Evolutionary conservation across 2,797 vertebrate species (phyloP).

Genomic region (Hozukius guyotensis): DNA sequence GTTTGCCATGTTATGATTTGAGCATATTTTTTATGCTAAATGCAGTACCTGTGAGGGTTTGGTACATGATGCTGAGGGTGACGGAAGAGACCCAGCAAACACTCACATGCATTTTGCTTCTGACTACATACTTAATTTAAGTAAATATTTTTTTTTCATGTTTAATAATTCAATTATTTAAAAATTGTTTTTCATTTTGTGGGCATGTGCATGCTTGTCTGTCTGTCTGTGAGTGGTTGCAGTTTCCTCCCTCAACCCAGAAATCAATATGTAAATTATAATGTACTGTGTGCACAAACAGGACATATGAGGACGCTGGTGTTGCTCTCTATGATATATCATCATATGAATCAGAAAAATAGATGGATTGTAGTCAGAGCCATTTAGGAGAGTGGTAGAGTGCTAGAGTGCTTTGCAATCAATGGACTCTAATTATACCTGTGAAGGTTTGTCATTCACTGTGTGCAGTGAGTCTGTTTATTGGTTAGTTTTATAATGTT

Average conservation of each 20-base stretch:
- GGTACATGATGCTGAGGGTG: background rate
- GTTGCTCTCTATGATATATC: conserved; percentile 5
- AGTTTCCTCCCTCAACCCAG: background rate
- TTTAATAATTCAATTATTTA: background rate
- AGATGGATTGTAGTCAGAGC: conserved; percentile 18
- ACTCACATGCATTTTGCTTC: background rate
- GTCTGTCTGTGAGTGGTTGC: background rate
- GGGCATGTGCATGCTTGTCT: too few relatives aligned
- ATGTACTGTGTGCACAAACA: conserved; percentile 10
- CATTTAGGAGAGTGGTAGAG: conserved; percentile 26
- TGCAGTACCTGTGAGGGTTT: too few relatives aligned
- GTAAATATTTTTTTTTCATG: background rate
- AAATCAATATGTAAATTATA: conserved; percentile 30
- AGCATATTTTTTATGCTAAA: too few relatives aligned
- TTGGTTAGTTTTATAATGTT: background rate
- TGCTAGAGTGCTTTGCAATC: conserved; percentile 43
- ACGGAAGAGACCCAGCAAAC: background rate
- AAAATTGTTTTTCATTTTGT: background rate
- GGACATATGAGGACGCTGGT: conserved; percentile 20
- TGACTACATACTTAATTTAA: background rate
- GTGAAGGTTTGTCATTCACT: conserved; percentile 7
- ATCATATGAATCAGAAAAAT: conserved; percentile 42
- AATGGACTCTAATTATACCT: conserved; percentile 51
- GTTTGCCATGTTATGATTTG: too few relatives aligned
- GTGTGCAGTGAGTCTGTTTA: background rate